These are phyloP conservation scores for Bovichtus diacanthus DNA, from an alignment of 2,797 vertebrate genomes.

Conservation along the genomic window DNA sequence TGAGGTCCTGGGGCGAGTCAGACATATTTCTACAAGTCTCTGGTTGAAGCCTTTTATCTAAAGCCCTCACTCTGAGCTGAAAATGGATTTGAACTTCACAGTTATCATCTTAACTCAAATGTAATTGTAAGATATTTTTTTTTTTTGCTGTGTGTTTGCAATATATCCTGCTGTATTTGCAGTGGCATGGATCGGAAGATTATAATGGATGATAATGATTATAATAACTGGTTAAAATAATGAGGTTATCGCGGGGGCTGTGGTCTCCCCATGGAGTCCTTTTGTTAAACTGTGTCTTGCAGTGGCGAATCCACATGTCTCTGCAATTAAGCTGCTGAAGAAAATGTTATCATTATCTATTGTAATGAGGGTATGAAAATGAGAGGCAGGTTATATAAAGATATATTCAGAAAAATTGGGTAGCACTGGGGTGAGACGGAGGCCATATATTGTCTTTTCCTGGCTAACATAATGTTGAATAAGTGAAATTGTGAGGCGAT, in stretches of 20 bases:
- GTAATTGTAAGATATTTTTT: too few relatives aligned
- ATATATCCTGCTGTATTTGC: background rate
- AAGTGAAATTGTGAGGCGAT: background rate
- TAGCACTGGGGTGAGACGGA: background rate
- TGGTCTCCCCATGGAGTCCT: slow-evolving; percentile 6
- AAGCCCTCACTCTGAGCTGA: background rate
- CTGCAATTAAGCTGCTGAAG: slow-evolving; percentile 24
- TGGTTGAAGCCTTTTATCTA: slow-evolving; percentile 4
- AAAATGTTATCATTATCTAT: slow-evolving; percentile 15
- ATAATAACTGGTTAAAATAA: slow-evolving; percentile 7
- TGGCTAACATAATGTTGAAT: background rate
- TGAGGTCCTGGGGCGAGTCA: background rate
- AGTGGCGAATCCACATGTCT: slow-evolving; percentile 7
- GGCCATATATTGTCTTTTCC: background rate
- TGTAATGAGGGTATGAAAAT: slow-evolving; percentile 15
- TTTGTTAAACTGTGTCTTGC: slow-evolving; percentile 19
- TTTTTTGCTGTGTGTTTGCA: background rate
- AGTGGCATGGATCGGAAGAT: background rate
- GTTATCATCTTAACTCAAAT: background rate
- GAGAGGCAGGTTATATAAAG: background rate
- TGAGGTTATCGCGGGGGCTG: background rate
- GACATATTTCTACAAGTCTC: background rate
- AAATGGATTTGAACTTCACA: background rate
- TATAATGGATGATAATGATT: slow-evolving; percentile 1
- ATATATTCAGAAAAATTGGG: background rate